Conservation (phyloP, 2,797 vertebrate species). For the Oreochromis mossambicus region DNA sequence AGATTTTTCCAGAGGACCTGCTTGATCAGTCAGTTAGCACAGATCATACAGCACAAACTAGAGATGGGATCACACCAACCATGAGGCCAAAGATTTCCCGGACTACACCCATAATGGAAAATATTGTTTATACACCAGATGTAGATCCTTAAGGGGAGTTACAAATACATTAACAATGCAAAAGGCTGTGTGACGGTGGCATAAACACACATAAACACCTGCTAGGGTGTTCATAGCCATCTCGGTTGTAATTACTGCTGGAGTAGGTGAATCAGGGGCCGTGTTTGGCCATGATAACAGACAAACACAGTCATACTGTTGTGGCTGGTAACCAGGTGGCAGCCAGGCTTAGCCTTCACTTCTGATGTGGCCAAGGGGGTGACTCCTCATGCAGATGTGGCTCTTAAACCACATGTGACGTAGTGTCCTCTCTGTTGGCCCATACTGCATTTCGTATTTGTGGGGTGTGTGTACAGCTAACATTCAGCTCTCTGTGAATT, state of each 20-base stretch:
- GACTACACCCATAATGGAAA: neutral
- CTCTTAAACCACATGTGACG: neutral
- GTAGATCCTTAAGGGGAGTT: neutral
- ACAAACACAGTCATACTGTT: neutral
- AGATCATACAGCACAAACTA: neutral
- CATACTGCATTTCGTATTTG: slow-evolving; percentile 12
- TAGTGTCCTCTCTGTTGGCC: neutral
- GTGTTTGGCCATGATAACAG: neutral
- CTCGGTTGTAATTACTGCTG: neutral
- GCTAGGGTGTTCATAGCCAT: neutral
- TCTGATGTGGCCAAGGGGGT: neutral
- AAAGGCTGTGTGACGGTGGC: neutral
- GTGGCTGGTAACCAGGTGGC: slow-evolving; percentile 27
- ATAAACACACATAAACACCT: neutral
- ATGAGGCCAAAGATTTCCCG: neutral
- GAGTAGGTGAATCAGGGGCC: neutral
- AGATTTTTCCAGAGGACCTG: slow-evolving; percentile 30
- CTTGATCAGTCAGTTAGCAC: neutral
- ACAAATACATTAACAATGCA: neutral
- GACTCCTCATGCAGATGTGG: slow-evolving; percentile 10
- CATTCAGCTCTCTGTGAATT: slow-evolving; percentile 26
- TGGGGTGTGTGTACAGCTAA: neutral
- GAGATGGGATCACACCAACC: neutral
- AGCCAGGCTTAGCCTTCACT: slow-evolving; percentile 2
- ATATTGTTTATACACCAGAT: neutral